These are phyloP conservation scores for Pristionchus arcanus DNA, from an alignment of 2,888 invertebrate species.

Conservation along the genomic window DNA sequence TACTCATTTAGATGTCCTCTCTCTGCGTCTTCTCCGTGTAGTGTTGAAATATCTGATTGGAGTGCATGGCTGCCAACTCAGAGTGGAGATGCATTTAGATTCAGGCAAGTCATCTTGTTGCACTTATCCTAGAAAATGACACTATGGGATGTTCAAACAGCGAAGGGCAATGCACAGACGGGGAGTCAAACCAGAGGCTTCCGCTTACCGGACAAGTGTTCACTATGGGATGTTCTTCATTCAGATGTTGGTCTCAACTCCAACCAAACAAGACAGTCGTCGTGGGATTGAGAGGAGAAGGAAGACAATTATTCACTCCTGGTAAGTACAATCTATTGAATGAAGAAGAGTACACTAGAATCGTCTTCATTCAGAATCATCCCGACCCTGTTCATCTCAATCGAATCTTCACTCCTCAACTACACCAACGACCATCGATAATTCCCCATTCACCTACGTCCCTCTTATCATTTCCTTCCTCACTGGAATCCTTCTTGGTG, in stretches of 20 bases:
- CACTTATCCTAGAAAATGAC: too few relatives aligned
- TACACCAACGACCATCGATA: not conserved
- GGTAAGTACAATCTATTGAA: not conserved
- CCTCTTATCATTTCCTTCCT: not conserved
- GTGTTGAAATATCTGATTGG: slow-evolving; percentile 43
- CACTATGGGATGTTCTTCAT: too few relatives aligned
- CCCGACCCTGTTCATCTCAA: not conserved
- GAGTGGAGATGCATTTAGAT: slow-evolving; percentile 41
- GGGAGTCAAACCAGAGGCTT: too few relatives aligned
- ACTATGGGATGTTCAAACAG: too few relatives aligned
- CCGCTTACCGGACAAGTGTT: too few relatives aligned
- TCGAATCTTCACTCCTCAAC: not conserved
- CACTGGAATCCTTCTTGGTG: not conserved
- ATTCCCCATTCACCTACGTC: not conserved
- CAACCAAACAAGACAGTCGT: slow-evolving; percentile 23
- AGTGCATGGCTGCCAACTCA: slow-evolving; percentile 18
- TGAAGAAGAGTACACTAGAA: not conserved
- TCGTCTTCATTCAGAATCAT: not conserved
- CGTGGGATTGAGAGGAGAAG: slow-evolving; percentile 42
- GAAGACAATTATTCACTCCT: slow-evolving; percentile 23
- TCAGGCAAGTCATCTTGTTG: not conserved
- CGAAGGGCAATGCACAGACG: too few relatives aligned
- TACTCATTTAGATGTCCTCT: slow-evolving; percentile 25
- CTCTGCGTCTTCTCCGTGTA: slow-evolving; percentile 11
- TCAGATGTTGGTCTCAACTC: slow-evolving; percentile 14